These are phyloP conservation scores for Eubasilissa splendida DNA, from an alignment of 2,888 invertebrate species.

Conservation along the genomic window DNA sequence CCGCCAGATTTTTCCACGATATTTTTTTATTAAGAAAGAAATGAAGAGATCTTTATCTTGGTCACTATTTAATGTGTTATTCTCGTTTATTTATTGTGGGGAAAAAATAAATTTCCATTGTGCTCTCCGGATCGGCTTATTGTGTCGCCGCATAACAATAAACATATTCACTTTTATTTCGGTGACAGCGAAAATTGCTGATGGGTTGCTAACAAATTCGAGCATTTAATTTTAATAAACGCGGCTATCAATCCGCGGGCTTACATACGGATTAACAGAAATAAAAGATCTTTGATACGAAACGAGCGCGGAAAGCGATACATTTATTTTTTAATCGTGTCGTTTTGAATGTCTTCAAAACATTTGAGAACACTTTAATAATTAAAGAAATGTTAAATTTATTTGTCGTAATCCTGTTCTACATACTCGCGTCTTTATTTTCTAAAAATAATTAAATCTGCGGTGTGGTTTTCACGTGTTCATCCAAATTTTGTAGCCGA, in stretches of 20 bases:
- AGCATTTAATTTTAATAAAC: slow-evolving; percentile 33
- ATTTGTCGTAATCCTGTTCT: too few species aligned
- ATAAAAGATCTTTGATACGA: slow-evolving; percentile 5
- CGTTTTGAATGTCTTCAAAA: not conserved
- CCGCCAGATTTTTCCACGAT: slow-evolving; percentile 42
- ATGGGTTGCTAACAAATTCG: slow-evolving; percentile 22
- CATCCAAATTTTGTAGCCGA: too few species aligned
- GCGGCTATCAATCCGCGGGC: slow-evolving; percentile 23
- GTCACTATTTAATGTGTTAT: slow-evolving; percentile 44
- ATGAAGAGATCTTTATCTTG: slow-evolving; percentile 44
- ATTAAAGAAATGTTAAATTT: not conserved
- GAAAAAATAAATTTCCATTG: slow-evolving; percentile 44
- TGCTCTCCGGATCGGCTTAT: slow-evolving; percentile 33
- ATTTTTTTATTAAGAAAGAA: slow-evolving; percentile 52
- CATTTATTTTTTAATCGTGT: too few species aligned
- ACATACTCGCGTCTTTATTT: too few species aligned
- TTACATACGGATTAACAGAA: slow-evolving; percentile 23
- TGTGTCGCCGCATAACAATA: slow-evolving; percentile 31
- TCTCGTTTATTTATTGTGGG: slow-evolving; percentile 41
- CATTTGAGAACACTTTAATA: not conserved
- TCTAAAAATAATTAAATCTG: too few species aligned
- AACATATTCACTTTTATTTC: slow-evolving; percentile 41
- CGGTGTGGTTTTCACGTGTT: too few species aligned
- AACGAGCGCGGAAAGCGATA: not conserved
- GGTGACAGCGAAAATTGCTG: slow-evolving; percentile 33